Conservation (phyloP, 2,113 vertebrate species). For the Lagopus muta region DNA sequence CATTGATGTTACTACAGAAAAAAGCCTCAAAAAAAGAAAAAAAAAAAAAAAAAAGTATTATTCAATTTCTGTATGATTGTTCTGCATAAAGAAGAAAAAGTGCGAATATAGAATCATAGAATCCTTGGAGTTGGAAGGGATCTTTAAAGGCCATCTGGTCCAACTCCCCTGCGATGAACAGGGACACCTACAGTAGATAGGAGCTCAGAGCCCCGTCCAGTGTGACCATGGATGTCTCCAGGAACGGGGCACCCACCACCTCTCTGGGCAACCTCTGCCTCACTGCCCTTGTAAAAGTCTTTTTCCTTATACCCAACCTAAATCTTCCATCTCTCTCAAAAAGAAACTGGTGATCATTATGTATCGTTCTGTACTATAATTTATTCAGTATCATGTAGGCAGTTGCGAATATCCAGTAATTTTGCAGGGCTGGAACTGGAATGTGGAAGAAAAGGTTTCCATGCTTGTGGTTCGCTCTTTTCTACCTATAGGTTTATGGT, state of each 20-base stretch:
- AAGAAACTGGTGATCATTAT: background rate
- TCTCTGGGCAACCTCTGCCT: too few relatives aligned
- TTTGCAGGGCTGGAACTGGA: background rate
- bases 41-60: background rate
- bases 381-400: background rate
- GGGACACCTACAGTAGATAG: too few relatives aligned
- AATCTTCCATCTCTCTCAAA: background rate
- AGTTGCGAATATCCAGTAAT: background rate
- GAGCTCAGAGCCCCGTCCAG: too few relatives aligned
- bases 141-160: too few relatives aligned
- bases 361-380: background rate
- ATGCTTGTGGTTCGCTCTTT: background rate
- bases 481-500: background rate
- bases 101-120: too few relatives aligned
- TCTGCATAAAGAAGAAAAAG: background rate
- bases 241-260: too few relatives aligned
- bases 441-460: background rate
- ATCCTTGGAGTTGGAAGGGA: too few relatives aligned
- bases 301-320: too few relatives aligned
- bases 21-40: background rate
- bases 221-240: too few relatives aligned
- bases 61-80: background rate
- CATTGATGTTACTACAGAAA: background rate
- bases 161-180: too few relatives aligned
- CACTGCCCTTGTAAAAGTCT: too few relatives aligned